phyloP scores from a whole-genome alignment of 1,140 invertebrate genomes.

The Acyrthosiphon pisum region DNA sequence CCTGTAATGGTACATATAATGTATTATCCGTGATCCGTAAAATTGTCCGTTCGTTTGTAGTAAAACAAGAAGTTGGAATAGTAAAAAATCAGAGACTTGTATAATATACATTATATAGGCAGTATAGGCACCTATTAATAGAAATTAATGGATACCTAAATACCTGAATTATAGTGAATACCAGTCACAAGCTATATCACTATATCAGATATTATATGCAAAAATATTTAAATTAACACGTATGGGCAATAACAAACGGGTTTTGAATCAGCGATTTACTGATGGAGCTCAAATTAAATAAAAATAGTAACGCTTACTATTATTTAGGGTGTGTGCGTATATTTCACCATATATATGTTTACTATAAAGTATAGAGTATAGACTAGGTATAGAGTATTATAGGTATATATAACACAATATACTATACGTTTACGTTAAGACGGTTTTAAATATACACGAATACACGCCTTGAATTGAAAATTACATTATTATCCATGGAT shows the following conservation, averaged over 20 bases:
- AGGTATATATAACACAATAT: no score
- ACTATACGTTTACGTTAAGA: background rate
- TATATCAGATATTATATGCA: background rate
- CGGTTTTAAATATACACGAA: background rate
- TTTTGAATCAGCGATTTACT: background rate
- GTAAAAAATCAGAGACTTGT: background rate
- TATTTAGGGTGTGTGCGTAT: background rate
- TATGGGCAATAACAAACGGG: background rate
- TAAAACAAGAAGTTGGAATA: background rate
- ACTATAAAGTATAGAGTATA: background rate
- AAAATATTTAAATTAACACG: conserved; percentile 14
- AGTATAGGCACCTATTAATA: background rate
- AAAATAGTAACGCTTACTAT: background rate
- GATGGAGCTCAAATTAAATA: background rate
- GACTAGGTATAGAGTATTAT: no score
- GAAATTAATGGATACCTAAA: background rate
- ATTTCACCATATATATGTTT: background rate
- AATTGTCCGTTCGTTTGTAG: background rate
- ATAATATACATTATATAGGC: background rate
- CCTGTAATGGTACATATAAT: background rate
- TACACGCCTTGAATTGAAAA: background rate
- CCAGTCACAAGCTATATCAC: background rate
- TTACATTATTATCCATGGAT: background rate
- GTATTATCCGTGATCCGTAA: background rate
- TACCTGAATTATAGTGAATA: background rate